Evolutionary conservation across 64 coral and sea anemone species (phyloP).

Genomic region (Actinia tenebrosa): DNA sequence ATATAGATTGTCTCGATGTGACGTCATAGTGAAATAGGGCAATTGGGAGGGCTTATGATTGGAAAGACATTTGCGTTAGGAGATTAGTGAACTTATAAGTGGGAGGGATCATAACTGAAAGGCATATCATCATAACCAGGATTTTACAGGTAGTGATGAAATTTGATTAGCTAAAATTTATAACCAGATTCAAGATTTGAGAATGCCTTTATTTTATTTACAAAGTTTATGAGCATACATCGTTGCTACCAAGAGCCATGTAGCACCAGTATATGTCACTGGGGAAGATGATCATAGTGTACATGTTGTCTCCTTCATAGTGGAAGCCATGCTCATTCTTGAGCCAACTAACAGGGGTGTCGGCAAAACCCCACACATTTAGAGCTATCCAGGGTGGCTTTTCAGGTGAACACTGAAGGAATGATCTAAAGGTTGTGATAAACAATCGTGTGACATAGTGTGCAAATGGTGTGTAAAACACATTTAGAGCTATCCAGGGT

Average conservation of each 20-base stretch:
- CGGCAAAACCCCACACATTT: slow-evolving; percentile 89
- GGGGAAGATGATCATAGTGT: slow-evolving; percentile 86
- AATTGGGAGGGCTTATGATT: too few relatives aligned
- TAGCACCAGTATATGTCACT: slow-evolving; percentile 74
- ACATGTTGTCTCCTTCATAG: slow-evolving; percentile 76
- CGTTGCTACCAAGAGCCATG: slow-evolving; percentile 63
- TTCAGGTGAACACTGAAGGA: background rate
- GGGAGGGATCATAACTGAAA: too few relatives aligned
- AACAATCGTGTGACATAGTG: too few relatives aligned
- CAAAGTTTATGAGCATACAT: slow-evolving; percentile 47
- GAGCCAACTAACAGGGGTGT: slow-evolving; percentile 79
- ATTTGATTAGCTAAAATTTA: too few relatives aligned
- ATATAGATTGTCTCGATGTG: too few relatives aligned
- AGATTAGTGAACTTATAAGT: too few relatives aligned
- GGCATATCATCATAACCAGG: too few relatives aligned
- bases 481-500: slow-evolving; percentile 79
- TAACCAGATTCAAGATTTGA: too few relatives aligned
- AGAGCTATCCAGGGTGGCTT: slow-evolving; percentile 71
- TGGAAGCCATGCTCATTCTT: slow-evolving; percentile 77
- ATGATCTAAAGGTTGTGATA: background rate
- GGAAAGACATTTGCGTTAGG: too few relatives aligned
- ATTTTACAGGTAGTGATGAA: too few relatives aligned
- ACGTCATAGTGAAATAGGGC: too few relatives aligned
- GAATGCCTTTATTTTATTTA: too few relatives aligned
- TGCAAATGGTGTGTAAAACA: slow-evolving; percentile 8